phyloP scores from a whole-genome alignment of 2,888 invertebrate genomes.

The Drosophila heteroneura region DNA sequence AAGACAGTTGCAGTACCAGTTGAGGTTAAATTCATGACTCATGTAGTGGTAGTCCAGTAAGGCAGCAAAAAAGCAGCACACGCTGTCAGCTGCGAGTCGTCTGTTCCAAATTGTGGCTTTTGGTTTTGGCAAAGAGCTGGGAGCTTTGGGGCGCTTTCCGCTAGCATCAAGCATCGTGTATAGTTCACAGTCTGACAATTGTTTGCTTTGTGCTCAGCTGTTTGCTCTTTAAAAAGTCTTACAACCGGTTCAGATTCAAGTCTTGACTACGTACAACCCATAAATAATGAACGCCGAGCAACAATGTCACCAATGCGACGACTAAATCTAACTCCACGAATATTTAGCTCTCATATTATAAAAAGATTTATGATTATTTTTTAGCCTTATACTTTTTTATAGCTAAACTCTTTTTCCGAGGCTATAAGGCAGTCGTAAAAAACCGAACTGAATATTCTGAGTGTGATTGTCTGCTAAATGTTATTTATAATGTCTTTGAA shows the following conservation, averaged over 20 bases:
- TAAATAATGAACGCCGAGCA: slow-evolving; percentile 35
- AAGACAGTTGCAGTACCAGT: slow-evolving; percentile 33
- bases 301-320: slow-evolving; percentile 27
- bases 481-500: no score
- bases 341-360: slow-evolving; percentile 19
- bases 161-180: slow-evolving; percentile 54
- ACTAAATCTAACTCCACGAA: slow-evolving; percentile 7
- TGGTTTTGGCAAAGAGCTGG: slow-evolving; percentile 11
- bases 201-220: slow-evolving; percentile 35
- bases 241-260: slow-evolving; percentile 58
- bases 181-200: slow-evolving; percentile 41
- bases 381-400: slow-evolving; percentile 2
- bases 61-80: slow-evolving; percentile 19
- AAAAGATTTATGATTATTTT: slow-evolving; percentile 22
- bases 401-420: background rate
- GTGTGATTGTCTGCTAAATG: background rate
- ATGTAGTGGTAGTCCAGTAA: slow-evolving; percentile 28
- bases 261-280: slow-evolving; percentile 36
- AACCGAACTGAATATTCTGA: background rate
- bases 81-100: slow-evolving; percentile 42
- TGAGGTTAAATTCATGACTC: slow-evolving; percentile 52
- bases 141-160: slow-evolving; percentile 17
- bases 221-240: slow-evolving; percentile 13
- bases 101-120: slow-evolving; percentile 42
- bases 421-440: no score